Base-by-base conservation (phyloP, 2,113 vertebrate genomes). In the Calonectris borealis region DNA sequence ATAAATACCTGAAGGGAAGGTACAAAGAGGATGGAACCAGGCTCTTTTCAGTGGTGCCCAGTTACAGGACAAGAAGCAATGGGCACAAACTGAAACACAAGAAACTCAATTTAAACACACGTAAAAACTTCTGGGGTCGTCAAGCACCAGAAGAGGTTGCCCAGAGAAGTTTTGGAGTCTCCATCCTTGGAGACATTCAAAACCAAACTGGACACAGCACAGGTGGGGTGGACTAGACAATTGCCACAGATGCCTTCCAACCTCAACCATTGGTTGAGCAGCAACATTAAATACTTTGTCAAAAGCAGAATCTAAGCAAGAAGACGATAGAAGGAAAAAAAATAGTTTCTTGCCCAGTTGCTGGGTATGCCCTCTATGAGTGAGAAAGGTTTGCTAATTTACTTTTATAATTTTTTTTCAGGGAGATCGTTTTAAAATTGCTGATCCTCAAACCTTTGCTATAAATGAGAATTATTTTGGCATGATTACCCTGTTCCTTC, bases 401-500 rank as follows among this genome's bases (percentile, higher is more conserved):
- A 68, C 58, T 88, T 90, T 29, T 48, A 26, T 51, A 32, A 5
- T 31, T 46, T 69, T 85, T 79, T 83, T 69, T 8, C 13, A 38
- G 29, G 25, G 14, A 72, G 13, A 49, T 62, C 49, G 29, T 55
- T 96, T 90, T 83, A 77, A 95, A 88, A 62, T 57, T 94, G 85
- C 89, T 96, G 86, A 96, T 88, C 57, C 66, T 95, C 85, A 96
- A 95, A 94, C 48, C 38, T 84, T 62, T 58, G 24, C 61, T 94
- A 95, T 95, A 94, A 96, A 93, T 88, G 55, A 97, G 70, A 94
- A 87, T 83, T 86, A 84, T 95, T 93, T 93, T 94, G 75, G 86
- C 94, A 73, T 71, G 83, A 95, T 95, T 96, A 90, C 69, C 77
- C 66, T 91, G 46, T 94, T 96, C 96, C 76, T 96, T 98, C 91